Conservation (phyloP, 1,140 invertebrate genomes). For the Arctopsyche grandis region DNA sequence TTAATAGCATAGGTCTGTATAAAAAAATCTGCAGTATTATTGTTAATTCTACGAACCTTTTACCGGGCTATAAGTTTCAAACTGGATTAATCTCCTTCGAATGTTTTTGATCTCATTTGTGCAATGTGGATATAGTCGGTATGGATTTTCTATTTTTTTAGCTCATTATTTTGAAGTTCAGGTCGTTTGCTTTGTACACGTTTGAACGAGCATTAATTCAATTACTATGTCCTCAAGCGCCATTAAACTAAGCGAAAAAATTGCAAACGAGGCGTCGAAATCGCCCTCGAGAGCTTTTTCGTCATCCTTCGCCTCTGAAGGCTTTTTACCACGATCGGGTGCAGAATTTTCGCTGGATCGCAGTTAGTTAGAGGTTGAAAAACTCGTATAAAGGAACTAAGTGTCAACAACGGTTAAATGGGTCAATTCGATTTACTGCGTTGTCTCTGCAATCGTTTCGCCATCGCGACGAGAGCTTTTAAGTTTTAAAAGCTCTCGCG, state of each 20-base stretch:
- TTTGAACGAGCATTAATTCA: neutral
- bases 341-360: neutral
- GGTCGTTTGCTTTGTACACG: neutral
- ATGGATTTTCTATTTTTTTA: no score
- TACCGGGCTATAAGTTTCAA: no score
- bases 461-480: slow-evolving; percentile 9
- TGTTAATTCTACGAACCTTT: no score
- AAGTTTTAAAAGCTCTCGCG: slow-evolving; percentile 9
- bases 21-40: neutral
- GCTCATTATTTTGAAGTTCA: neutral
- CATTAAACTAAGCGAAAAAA: neutral
- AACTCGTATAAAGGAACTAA: neutral
- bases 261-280: neutral
- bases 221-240: neutral
- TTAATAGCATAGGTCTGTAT: neutral
- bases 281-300: neutral
- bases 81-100: no score
- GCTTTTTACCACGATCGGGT: neutral
- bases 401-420: slow-evolving; percentile 2
- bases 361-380: neutral
- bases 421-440: slow-evolving; percentile 16
- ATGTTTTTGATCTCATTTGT: no score
- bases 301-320: neutral
- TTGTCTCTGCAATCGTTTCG: neutral
- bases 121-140: no score